Base-by-base conservation (phyloP, 2,113 vertebrate genomes). In the Melanerpes formicivorus region DNA sequence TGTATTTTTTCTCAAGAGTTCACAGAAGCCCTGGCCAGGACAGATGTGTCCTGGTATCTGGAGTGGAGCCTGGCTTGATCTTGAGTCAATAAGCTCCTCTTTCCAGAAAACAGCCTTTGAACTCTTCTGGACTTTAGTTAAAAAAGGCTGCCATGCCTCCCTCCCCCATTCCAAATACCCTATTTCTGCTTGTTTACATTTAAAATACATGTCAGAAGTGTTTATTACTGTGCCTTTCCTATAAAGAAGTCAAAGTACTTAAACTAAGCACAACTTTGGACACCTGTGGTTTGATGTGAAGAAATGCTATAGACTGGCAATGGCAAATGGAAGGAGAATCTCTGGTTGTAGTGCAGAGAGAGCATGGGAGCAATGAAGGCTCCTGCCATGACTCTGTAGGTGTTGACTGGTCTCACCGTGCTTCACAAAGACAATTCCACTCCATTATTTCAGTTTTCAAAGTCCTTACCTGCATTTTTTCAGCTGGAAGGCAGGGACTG, bases 351-450 rank as follows among this genome's bases (percentile, higher is more conserved):
- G n/a, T 11, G 21, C 5, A 16, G 50, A 7, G 2, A 23, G 19
- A 42, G 19, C 32, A 8, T 2, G 9, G 5, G 9, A 26, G 21
- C 21, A 3, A 0, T 3, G 18, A 67, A 66, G n/a, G 42, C 14
- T 48, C 37, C 63, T 54, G 26, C 50, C 37, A 12, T 5, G 72
- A 48, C 44, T 62, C 55, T 54, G 30, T 18, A 67, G 26, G 59
- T 25, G 32, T 30, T 66, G 40, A 25, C 34, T 19, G 40, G 59
- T 46, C 65, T 67, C 48, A 2, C 8, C 14, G 64, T 5, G 17
- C 75, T 60, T 11, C 15, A 40, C 46, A 62, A 56, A 65, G 17
- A 32, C 37, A 73, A 72, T 23, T 42, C 40, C 17, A 44, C 25
- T 60, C 18, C 4, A 3, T 25, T 22, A 32, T 48, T 63, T 18